Evolutionary conservation across 2,888 invertebrate genomes (phyloP), one percentile per base, ranked within the genome.

Genomic region (Cataglyphis albicans): DNA sequence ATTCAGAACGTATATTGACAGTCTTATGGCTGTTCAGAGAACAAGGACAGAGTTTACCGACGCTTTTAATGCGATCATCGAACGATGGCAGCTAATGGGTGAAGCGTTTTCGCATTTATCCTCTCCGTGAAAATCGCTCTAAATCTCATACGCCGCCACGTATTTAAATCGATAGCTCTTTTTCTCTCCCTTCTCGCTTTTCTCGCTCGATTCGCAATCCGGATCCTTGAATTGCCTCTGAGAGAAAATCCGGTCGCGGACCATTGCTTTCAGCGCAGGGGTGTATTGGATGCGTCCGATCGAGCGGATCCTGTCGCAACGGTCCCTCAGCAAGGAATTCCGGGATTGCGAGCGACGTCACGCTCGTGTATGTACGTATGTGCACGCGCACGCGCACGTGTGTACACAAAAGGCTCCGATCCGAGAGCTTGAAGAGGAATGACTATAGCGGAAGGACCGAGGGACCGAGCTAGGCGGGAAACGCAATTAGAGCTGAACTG

Each of bases 401-500:
- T 76, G 18, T 72, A 52, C 25, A 75, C 75, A 76, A 72, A 83
- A 82, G 83, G 64, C 52, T 41, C 64, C 29, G 44, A 38, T 74
- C 44, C 44, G 18, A 80, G 70, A 61, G 44, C 59, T 61, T 70
- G 64, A 70, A 87, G 88, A 89, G 82, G 83, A 85, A 87, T 83
- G 88, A 83, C 81, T 83, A 72, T 78, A 83, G 84, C 74, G 88
- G 84, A 85, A 88, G 86, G 81, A 87, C 83, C 84, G 80, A 85
- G 86, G 89, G 81, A 82, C 72, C 75, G 64, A 73, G 82, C 84
- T 83, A 84, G 83, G 86, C 84, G 88, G 87, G 86, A 90, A 92
- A 90, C 86, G 91, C 89, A 91, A 91, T 91, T 91, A 91, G 91
- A 91, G 86, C 86, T 81, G 78, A 88, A 89, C 88, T 87, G 91